These are phyloP conservation scores for Struthio camelus DNA, from an alignment of 2,113 vertebrate species.

Conservation along the genomic window DNA sequence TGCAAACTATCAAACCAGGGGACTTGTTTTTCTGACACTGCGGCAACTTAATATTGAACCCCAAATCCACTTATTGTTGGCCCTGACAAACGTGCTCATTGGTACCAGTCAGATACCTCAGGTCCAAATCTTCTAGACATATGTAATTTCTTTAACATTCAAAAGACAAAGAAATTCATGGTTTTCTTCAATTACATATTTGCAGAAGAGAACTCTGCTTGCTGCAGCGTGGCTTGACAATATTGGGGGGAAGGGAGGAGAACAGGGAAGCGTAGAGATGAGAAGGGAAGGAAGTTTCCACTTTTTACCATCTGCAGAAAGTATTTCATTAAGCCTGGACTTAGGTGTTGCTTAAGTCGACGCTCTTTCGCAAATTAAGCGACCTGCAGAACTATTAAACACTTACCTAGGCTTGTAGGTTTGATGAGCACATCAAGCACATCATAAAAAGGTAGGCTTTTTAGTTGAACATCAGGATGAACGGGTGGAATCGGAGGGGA, in stretches of 20 bases:
- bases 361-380: background rate
- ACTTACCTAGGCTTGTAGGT: slow-evolving; percentile 94
- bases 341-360: background rate
- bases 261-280: background rate
- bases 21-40: background rate
- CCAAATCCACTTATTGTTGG: background rate
- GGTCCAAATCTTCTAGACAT: background rate
- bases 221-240: background rate
- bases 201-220: background rate
- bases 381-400: background rate
- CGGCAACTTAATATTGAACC: background rate
- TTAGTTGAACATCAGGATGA: slow-evolving; percentile 95
- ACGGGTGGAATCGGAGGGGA: slow-evolving; percentile 89
- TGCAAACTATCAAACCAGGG: background rate
- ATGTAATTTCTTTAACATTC: background rate
- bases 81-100: fast-evolving
- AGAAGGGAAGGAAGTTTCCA: background rate
- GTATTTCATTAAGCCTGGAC: background rate
- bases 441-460: slow-evolving; percentile 93
- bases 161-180: background rate
- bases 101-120: background rate
- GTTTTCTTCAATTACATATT: background rate
- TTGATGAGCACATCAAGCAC: slow-evolving; percentile 96
- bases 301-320: background rate
- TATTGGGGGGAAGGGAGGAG: background rate